Evolutionary conservation across 2,888 invertebrate species (phyloP).

Genomic region (Agrochola circellaris): DNA sequence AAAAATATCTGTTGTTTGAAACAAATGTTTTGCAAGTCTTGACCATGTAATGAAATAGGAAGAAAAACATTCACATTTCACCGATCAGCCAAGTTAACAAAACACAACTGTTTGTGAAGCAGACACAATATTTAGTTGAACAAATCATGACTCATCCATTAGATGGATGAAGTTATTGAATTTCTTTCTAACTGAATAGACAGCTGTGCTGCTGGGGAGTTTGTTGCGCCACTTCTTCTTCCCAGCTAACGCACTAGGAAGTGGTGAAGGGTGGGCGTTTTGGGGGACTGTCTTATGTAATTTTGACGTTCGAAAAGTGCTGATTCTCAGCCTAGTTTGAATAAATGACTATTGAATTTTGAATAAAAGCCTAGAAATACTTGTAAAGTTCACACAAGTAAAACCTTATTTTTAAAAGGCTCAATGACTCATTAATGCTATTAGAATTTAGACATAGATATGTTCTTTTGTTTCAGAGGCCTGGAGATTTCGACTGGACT

Average conservation of each 20-base stretch:
- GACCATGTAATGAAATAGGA: slow-evolving; percentile 1
- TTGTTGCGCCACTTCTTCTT: too few relatives aligned
- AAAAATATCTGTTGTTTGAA: slow-evolving; percentile 22
- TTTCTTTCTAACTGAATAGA: too few relatives aligned
- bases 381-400: not conserved
- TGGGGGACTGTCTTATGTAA: too few relatives aligned
- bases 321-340: too few relatives aligned
- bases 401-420: not conserved
- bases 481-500: slow-evolving; percentile 95
- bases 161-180: not conserved
- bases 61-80: slow-evolving; percentile 2
- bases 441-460: not conserved
- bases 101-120: not conserved
- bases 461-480: slow-evolving; percentile 85
- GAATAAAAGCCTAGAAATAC: not conserved
- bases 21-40: slow-evolving; percentile 6
- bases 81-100: too few relatives aligned
- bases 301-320: too few relatives aligned
- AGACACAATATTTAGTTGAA: not conserved
- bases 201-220: too few relatives aligned
- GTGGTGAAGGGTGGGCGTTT: too few relatives aligned
- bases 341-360: too few relatives aligned
- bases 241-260: too few relatives aligned
- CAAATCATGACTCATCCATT: not conserved
- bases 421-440: not conserved